Evolutionary conservation across 2,888 invertebrate species (phyloP).

Genomic region (Sepioteuthis lessoniana): DNA sequence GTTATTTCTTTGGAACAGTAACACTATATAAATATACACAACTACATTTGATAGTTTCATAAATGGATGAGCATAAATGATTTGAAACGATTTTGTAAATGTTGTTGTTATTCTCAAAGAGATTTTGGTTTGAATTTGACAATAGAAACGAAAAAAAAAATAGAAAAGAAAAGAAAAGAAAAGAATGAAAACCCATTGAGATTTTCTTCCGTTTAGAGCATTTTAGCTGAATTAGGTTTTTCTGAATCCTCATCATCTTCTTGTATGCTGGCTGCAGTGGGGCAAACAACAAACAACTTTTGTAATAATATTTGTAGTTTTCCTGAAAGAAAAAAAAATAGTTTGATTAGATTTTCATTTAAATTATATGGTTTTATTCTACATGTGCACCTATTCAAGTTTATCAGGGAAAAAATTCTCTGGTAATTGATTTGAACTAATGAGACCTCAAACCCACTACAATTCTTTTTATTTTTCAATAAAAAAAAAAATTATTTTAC

Average conservation of each 20-base stretch:
- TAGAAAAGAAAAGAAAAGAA: neutral
- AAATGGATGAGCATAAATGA: conserved; percentile 8
- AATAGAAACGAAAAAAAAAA: neutral
- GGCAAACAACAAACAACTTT: neutral
- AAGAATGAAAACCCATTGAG: neutral
- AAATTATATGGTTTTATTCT: too few relatives aligned
- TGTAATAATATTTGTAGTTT: neutral
- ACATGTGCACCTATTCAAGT: too few relatives aligned
- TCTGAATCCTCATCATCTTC: neutral
- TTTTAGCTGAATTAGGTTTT: neutral
- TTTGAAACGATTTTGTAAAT: conserved; percentile 5
- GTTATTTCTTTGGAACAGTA: neutral
- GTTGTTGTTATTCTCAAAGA: neutral
- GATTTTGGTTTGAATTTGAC: neutral
- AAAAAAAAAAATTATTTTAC: too few relatives aligned
- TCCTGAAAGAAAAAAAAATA: neutral
- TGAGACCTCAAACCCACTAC: too few relatives aligned
- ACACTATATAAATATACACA: neutral
- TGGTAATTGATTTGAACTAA: too few relatives aligned
- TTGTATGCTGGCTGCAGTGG: neutral
- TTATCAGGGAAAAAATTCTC: too few relatives aligned
- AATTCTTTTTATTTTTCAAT: too few relatives aligned
- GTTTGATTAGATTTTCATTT: too few relatives aligned
- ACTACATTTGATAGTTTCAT: neutral
- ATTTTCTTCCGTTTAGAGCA: neutral